Evolutionary conservation across 2,113 vertebrate species (phyloP), one percentile per base, ranked within the genome.

Genomic region (Lipotes vexillifer): DNA sequence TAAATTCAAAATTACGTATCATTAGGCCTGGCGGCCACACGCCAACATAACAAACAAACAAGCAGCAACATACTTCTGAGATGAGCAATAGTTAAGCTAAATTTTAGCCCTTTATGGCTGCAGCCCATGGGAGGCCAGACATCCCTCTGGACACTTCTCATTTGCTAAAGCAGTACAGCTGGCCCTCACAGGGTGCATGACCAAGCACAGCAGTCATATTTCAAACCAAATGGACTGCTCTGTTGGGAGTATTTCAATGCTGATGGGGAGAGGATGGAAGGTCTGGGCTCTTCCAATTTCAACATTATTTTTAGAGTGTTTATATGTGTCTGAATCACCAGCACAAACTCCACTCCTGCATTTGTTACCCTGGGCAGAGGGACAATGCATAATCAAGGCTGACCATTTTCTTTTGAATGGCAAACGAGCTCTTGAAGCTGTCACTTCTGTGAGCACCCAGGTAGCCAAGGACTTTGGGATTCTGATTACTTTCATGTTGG

Each of bases 131-230:
- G 55, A 82, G 66, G 12, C n/a, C 68, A 80, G 90, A 18, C 33
- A 14, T 52, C 33, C 52, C 41, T 82, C 86, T 52, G 75, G 88
- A 72, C 0, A 27, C 23, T 31, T 66, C 66, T 38, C 11, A 0
- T 36, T 49, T 25, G 52, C n/a, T n/a, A 6, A 61, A 44, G 81
- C 17, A 1, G 33, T 13, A 2, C 78, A 81, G 74, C 74, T 49
- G 92, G 74, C 20, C 55, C 3, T 2, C 17, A 0, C 5, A 68
- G 31, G 44, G 61, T 20, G 0, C 1, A 0, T 0, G 20, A 88
- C 93, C 66, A 25, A 88, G 75, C 21, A 2, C 61, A 33, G 66
- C 38, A 2, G 69, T 8, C 1, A 0, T 38, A 11, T n/a, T 61
- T 90, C 69, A 15, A 8, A 8, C 25, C 21, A n/a, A 83, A 38